These are phyloP conservation scores for Watsonalla cultraria DNA, from an alignment of 2,888 invertebrate genomes.

Conservation along the genomic window DNA sequence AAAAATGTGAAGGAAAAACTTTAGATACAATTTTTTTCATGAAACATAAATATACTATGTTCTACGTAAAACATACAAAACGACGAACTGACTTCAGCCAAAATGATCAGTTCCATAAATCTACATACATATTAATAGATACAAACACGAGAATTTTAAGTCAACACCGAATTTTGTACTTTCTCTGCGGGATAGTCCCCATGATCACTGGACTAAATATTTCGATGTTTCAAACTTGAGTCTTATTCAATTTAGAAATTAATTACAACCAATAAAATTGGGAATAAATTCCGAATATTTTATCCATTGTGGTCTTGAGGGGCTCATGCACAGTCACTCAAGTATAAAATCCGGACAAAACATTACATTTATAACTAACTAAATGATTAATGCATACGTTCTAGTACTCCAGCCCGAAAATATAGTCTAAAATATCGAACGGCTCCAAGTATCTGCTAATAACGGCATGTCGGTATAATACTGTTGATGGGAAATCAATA, in stretches of 20 bases:
- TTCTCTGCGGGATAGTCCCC: slow-evolving; percentile 68
- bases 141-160: slow-evolving; percentile 68
- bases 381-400: slow-evolving; percentile 28
- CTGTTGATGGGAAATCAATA: slow-evolving; percentile 74
- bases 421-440: slow-evolving; percentile 59
- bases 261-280: slow-evolving; percentile 72
- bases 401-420: slow-evolving; percentile 52
- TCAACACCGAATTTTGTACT: slow-evolving; percentile 79
- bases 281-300: slow-evolving; percentile 46
- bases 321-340: slow-evolving; percentile 66
- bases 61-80: slow-evolving; percentile 65
- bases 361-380: slow-evolving; percentile 27
- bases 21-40: slow-evolving; percentile 50
- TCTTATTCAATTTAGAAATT: slow-evolving; percentile 70
- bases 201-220: slow-evolving; percentile 74
- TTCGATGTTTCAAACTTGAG: slow-evolving; percentile 76
- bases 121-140: slow-evolving; percentile 64
- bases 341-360: slow-evolving; percentile 69
- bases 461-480: slow-evolving; percentile 73
- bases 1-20: slow-evolving; percentile 63
- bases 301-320: slow-evolving; percentile 75
- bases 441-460: slow-evolving; percentile 75
- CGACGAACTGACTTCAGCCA: slow-evolving; percentile 57
- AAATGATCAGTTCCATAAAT: slow-evolving; percentile 66
- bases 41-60: slow-evolving; percentile 68